phyloP scores from a whole-genome alignment of 2,113 vertebrate genomes.

The Trematomus loennbergii region DNA sequence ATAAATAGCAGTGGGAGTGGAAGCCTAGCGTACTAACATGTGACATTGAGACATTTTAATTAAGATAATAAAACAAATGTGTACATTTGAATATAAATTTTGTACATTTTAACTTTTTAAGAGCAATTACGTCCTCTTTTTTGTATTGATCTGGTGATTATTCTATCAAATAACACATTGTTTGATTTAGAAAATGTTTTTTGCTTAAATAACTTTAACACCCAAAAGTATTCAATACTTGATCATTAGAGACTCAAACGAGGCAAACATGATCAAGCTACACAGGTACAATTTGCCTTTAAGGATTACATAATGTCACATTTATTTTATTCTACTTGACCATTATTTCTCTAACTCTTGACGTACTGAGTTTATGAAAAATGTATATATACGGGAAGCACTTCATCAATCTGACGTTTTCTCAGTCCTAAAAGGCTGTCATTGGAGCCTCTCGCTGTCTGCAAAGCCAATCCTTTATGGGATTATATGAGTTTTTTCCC shows the following conservation, averaged over 20 bases:
- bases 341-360: too few relatives aligned
- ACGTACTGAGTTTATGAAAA: not conserved
- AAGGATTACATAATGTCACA: too few relatives aligned
- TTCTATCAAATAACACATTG: not conserved
- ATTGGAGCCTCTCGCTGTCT: not conserved
- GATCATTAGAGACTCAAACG: not conserved
- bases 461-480: too few relatives aligned
- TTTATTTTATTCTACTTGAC: too few relatives aligned
- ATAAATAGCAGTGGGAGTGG: too few relatives aligned
- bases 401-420: not conserved
- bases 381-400: not conserved
- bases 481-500: too few relatives aligned
- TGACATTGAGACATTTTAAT: not conserved
- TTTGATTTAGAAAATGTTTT: too few relatives aligned
- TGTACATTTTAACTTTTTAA: not conserved
- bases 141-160: not conserved
- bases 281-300: too few relatives aligned
- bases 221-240: not conserved
- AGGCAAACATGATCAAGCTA: not conserved
- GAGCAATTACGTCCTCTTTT: not conserved
- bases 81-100: too few relatives aligned
- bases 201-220: not conserved
- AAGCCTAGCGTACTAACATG: too few relatives aligned
- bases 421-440: not conserved
- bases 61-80: not conserved